Conservation (phyloP, 2,113 vertebrate genomes). For the Centropus unirufus region DNA sequence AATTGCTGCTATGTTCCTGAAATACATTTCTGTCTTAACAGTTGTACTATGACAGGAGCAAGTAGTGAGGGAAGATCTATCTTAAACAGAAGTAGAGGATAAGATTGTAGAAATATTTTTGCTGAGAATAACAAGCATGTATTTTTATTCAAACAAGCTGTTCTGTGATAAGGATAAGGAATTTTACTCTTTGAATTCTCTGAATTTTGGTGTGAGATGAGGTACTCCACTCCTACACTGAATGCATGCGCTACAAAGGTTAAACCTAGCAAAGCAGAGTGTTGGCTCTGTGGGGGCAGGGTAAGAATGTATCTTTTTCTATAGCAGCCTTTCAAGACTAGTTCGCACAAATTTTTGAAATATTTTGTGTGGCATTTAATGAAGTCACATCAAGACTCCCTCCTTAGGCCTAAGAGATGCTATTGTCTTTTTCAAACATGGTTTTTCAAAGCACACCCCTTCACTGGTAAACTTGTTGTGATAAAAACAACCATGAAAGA, state of each 20-base stretch:
- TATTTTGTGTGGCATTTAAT: constrained; percentile 25
- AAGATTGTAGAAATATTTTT: background rate
- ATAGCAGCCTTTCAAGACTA: background rate
- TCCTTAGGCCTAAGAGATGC: constrained; percentile 14
- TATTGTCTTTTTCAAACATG: constrained; percentile 1
- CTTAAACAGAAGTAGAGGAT: background rate
- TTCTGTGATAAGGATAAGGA: background rate
- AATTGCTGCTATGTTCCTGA: background rate
- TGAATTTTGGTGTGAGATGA: background rate
- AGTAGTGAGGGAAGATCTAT: background rate
- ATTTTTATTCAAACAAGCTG: background rate
- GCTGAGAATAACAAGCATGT: background rate
- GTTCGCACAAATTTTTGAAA: constrained; percentile 46
- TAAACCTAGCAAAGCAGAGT: background rate
- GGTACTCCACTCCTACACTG: background rate
- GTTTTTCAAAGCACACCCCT: background rate
- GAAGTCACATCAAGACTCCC: constrained; percentile 28
- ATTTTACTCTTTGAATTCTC: background rate
- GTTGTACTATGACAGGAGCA: background rate
- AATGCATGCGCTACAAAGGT: background rate
- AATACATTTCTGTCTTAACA: background rate
- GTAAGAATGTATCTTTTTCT: constrained; percentile 59
- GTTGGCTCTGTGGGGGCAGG: constrained; percentile 9
- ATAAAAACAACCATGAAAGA: background rate
- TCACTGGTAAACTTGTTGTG: background rate